These are phyloP conservation scores for Coreoperca whiteheadi DNA, from an alignment of 2,113 vertebrate genomes.

Conservation along the genomic window DNA sequence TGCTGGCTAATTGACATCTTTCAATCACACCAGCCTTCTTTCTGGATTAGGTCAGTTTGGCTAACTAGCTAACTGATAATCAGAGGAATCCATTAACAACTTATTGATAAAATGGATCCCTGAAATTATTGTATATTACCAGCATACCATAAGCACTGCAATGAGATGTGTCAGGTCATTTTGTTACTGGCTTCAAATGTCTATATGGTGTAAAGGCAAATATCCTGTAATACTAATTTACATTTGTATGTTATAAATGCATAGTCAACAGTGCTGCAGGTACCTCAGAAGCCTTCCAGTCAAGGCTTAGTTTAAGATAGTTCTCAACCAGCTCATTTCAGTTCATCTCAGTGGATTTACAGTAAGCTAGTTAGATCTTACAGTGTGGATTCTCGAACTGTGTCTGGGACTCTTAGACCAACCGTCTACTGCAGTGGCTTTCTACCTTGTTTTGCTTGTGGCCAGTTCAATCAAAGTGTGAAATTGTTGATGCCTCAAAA, in stretches of 20 bases:
- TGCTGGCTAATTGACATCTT: slow-evolving; percentile 11
- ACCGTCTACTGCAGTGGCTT: not conserved
- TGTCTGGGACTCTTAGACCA: not conserved
- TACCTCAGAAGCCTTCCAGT: no score
- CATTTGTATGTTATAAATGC: not conserved
- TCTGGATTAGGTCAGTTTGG: not conserved
- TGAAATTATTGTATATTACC: not conserved
- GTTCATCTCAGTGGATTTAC: no score
- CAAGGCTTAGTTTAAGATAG: no score
- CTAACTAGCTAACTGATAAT: not conserved
- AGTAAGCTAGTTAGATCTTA: no score
- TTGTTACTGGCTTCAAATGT: not conserved
- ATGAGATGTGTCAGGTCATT: not conserved
- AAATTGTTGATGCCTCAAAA: not conserved
- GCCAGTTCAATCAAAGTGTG: not conserved
- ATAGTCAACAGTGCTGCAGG: not conserved
- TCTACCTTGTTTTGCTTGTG: not conserved
- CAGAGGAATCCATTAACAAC: not conserved
- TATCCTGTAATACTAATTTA: no score
- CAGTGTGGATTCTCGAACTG: not conserved
- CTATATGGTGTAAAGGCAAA: not conserved
- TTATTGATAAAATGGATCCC: not conserved
- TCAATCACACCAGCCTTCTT: slow-evolving; percentile 16
- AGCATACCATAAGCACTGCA: not conserved
- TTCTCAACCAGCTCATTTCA: not conserved